Evolutionary conservation across 2,888 invertebrate species (phyloP), one percentile per base, ranked within the genome.

Genomic region (Anthrax anthrax): DNA sequence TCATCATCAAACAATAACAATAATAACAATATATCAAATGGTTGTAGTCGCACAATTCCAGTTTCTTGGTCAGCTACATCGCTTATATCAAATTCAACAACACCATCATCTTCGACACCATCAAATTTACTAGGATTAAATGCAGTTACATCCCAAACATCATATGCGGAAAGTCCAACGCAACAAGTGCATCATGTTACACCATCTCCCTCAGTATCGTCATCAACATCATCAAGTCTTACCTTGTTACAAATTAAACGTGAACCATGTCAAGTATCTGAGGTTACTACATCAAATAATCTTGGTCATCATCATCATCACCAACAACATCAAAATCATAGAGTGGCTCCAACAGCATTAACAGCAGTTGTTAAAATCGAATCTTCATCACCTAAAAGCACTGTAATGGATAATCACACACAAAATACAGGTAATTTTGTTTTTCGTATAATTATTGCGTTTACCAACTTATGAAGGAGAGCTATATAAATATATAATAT

Each of bases 221-320:
- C 44, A 13, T 58, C 62, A 12, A 58, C 63, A 29, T 52, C 58
- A 32, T 55, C 56, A 39, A 57, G 54, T 47, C 61, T 64, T 46
- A 65, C 65, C 16, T 60, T 64, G 54, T 59, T 65, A 47, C 65
- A 67, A 54, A 65, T 68, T 17, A 68, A 68, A 54, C 59, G 67
- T 18, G 68, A 68, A 51, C 68, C 68, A 50, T 68, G 68, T 52
- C 68, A 68, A 57, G 68, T 68, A 18, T 65, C 68, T 42, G 68
- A 68, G 55, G 65, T 63, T 40, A 63, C 67, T 18, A 67, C 65
- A 39, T 67, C 68, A 39, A 66, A 67, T 52, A 62, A 61, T 55
- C 57, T 61, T 47, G 60, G 61, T 45, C 60, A 60, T 45, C 60
- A 52, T 40, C 56, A 56, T 37, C 56, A 54, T 29, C 54, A 48